Conservation (phyloP, 92 coral and sea anemone species). For the Actinostola sp. region DNA sequence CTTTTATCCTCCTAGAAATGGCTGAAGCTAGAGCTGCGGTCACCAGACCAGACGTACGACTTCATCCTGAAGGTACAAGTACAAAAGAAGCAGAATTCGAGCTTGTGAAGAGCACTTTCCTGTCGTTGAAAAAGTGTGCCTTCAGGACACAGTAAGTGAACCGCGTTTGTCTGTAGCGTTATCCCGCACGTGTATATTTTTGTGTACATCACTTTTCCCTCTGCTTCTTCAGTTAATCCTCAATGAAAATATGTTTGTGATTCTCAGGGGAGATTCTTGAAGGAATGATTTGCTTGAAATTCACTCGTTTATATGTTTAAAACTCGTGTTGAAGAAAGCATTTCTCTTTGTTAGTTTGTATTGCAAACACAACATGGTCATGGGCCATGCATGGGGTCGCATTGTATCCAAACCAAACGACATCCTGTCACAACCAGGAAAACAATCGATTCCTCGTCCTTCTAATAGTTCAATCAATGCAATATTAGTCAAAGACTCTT, state of each 20-base stretch:
- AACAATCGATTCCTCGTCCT: too few species aligned
- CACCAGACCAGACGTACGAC: constrained; percentile 85
- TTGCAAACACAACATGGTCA: too few species aligned
- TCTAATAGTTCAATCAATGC: too few species aligned
- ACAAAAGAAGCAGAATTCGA: constrained; percentile 95
- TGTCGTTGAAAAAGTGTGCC: constrained; percentile 87
- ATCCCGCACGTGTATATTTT: constrained; percentile 5
- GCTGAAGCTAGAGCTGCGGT: constrained; percentile 99
- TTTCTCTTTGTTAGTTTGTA: neutral
- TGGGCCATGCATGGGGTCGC: too few species aligned
- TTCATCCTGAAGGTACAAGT: constrained; percentile 93
- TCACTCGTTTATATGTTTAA: neutral
- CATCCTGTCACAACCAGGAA: too few species aligned
- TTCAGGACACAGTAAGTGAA: constrained; percentile 87
- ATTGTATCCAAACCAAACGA: too few species aligned
- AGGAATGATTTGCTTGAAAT: neutral
- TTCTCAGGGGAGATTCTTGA: neutral
- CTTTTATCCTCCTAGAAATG: too few species aligned
- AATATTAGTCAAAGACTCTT: too few species aligned
- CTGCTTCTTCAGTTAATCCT: neutral
- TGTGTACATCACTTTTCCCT: constrained; percentile 9
- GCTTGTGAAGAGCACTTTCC: constrained; percentile 86
- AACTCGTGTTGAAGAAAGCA: neutral
- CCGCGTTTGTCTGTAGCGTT: neutral
- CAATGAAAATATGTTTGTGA: neutral